These are phyloP conservation scores for Tetragonula carbonaria DNA, from an alignment of 2,888 invertebrate species.

Conservation along the genomic window DNA sequence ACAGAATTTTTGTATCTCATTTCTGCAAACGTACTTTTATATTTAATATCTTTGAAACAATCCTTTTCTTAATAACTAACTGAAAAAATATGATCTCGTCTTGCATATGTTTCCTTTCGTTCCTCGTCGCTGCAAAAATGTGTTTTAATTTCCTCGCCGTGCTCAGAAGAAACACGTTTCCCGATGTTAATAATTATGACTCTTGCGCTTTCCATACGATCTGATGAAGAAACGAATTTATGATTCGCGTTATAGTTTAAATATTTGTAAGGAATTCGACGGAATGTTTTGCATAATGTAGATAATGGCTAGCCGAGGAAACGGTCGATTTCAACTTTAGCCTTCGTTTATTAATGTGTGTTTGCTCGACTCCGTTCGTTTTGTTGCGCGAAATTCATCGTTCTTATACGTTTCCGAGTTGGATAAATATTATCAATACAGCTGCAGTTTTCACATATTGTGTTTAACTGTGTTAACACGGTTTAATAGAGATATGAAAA, in stretches of 20 bases:
- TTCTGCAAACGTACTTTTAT: too few relatives aligned
- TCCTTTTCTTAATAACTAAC: not conserved
- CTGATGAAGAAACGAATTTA: not conserved
- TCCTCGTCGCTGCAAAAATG: not conserved
- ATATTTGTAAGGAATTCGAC: not conserved
- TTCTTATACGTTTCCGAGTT: not conserved
- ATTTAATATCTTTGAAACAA: too few relatives aligned
- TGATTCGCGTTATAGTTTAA: not conserved
- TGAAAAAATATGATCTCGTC: not conserved
- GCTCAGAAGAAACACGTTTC: not conserved
- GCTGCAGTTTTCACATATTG: not conserved
- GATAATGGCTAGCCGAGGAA: not conserved
- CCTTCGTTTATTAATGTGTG: slow-evolving; percentile 2
- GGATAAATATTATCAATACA: slow-evolving; percentile 6
- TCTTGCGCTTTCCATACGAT: not conserved
- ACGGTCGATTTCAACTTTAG: not conserved
- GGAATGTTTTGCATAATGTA: not conserved
- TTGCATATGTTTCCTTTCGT: not conserved
- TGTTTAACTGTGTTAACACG: not conserved
- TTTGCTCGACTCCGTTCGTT: not conserved
- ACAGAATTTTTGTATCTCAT: too few relatives aligned
- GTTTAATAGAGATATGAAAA: not conserved
- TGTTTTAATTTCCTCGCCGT: not conserved
- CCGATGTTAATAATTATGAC: not conserved
- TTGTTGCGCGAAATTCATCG: not conserved